Evolutionary conservation across 2,888 invertebrate species (phyloP).

Genomic region (Drosophila mettleri): DNA sequence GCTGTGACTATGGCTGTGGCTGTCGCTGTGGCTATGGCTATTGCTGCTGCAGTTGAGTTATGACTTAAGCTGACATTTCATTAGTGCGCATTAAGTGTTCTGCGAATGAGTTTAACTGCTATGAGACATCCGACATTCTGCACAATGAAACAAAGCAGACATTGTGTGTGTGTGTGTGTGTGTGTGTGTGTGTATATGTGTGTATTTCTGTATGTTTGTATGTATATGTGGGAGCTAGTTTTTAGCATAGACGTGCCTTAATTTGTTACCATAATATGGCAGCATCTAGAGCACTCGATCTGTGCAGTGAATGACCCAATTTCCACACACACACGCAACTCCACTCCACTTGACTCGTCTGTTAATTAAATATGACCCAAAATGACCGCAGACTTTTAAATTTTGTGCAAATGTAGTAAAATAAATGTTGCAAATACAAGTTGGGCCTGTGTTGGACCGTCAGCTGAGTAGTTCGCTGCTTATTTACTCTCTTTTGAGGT

Average conservation of each 20-base stretch:
- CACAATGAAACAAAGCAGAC: constrained; percentile 16
- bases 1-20: constrained; percentile 8
- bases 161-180: background rate
- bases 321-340: constrained; percentile 30
- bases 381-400: constrained; percentile 60
- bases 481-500: constrained; percentile 54
- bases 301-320: constrained; percentile 59
- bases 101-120: constrained; percentile 74
- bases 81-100: constrained; percentile 81
- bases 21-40: constrained; percentile 16
- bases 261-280: constrained; percentile 61
- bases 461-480: constrained; percentile 42
- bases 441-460: background rate
- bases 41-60: constrained; percentile 77
- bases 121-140: constrained; percentile 40
- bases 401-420: constrained; percentile 42
- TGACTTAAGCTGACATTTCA: constrained; percentile 84
- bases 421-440: constrained; percentile 53
- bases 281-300: constrained; percentile 28
- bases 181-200: background rate
- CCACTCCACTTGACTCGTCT: constrained; percentile 13
- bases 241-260: constrained; percentile 54
- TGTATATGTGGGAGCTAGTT: constrained; percentile 12
- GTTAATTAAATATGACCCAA: constrained; percentile 74
- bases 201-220: background rate